Evolutionary conservation across 2,888 invertebrate genomes (phyloP), one percentile per base, ranked within the genome.

Genomic region (Nymphalis urticae): DNA sequence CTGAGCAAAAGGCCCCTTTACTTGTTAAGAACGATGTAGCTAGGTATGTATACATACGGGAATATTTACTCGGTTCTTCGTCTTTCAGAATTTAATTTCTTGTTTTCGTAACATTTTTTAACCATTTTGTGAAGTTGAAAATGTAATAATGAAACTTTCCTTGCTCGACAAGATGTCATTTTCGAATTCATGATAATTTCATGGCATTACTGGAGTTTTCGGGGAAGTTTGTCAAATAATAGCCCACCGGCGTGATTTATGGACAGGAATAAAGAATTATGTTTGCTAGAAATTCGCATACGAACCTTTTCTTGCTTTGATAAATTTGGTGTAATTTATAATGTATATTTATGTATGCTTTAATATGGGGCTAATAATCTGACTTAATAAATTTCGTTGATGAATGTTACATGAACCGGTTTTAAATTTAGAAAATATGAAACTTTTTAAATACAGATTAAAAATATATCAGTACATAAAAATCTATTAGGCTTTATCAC

Each of bases 201-300:
- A 56, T n/a, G 54, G 47, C 63, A 64, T 64, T 64, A 56, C 48
- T 56, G 48, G 19, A 53, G 53, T 64, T 64, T 54, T 54, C 48
- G 48, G 19, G 47, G 54, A 54, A 64, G 56, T 64, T 64, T 64
- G 63, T 64, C 47, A 64, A 54, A 51, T 56, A 54, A 54, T 54
- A 64, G 54, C 54, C 56, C 48, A 53, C 24, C 47, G n/a, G 21
- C 51, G 24, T 64, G 54, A 64, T 64, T 64, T 64, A 64, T 64
- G 53, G 24, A 64, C 54, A 16, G 27, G 24, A 53, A 13, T 13
- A 16, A 53, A 16, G 21, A 24, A 53, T 53, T 24, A 42, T 42
- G 21, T 24, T 53, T 27, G 53, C 6, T 53, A 21, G 24, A 24
- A 53, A 16, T 16, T 24, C 16, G 24, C 19, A 10, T 53, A 24